Percentiles rank a stretch among this genome's conserved stretches.
Evolutionary conservation across 1,140 invertebrate genomes (phyloP).

Genomic region (Orius insidiosus): DNA sequence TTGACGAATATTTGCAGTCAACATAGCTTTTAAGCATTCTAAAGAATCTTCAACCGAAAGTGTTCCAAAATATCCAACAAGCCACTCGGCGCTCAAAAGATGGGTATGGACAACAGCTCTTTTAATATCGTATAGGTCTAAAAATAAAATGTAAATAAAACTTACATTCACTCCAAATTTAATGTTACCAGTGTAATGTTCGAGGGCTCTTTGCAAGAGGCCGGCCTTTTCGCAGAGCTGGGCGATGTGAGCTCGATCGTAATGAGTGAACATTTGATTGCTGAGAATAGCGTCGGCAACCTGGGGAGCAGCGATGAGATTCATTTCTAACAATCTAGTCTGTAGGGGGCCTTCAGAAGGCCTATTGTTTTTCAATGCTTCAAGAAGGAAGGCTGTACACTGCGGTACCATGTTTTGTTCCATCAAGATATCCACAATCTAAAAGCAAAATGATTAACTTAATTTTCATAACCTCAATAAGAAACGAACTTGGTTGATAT

Average conservation of each 20-base stretch:
- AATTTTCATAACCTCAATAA: background rate
- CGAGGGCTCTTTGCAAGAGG: conserved; percentile 79
- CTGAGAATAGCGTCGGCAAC: conserved; percentile 98
- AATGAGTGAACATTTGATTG: conserved; percentile 99
- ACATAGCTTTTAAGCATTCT: conserved; percentile 96
- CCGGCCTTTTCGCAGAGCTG: conserved; percentile 99
- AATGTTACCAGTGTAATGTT: conserved; percentile 60
- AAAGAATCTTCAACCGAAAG: conserved; percentile 96
- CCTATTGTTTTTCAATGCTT: conserved; percentile 96
- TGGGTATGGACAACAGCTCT: conserved; percentile 95
- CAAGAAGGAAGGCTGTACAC: conserved; percentile 93
- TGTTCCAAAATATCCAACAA: conserved; percentile 97
- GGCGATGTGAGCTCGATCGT: conserved; percentile 92
- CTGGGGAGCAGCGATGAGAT: conserved; percentile 94
- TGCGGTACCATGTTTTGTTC: conserved; percentile 98
- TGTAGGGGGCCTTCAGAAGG: conserved; percentile 90
- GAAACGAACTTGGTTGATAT: conserved; percentile 68
- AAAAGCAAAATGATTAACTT: conserved; percentile 21
- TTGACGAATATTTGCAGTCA: conserved; percentile 93
- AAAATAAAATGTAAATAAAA: conserved; percentile 17
- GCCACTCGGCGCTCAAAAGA: conserved; percentile 87
- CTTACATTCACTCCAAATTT: background rate
- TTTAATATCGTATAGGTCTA: conserved; percentile 97
- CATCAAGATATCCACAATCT: conserved; percentile 99
- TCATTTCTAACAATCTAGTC: conserved; percentile 96